Evolutionary conservation across 2,888 invertebrate genomes (phyloP), one percentile per base, ranked within the genome.

Genomic region (Pachliopta kotzebuea): DNA sequence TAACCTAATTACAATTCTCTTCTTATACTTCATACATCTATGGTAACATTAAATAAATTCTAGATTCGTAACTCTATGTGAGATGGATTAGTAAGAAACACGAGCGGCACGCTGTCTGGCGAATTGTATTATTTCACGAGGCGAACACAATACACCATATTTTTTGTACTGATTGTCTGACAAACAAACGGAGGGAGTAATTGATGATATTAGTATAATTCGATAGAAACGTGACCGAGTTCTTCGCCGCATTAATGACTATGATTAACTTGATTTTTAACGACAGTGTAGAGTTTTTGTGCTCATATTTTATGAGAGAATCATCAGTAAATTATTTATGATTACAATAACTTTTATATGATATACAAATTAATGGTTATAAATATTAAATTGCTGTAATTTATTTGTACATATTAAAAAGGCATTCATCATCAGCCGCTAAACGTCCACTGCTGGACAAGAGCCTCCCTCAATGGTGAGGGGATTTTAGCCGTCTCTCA

Each of bases 41-140:
- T n/a, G n/a, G n/a, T 37, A 45, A 7, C 18, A 45, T n/a, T 45
- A n/a, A 45, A 45, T n/a, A n/a, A 45, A 7, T 18, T n/a, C 45
- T 53, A 7, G 6, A 14, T 85, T 85, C 79, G 68, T 81, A 81
- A 74, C 78, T 87, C 76, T 65, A 45, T 63, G 83, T 74, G 53
- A 71, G 67, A 71, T 71, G 76, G 74, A 79, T 80, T 77, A 77
- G 73, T 71, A 75, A 75, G 76, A 75, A 81, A 80, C 76, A 75
- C 71, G 70, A 79, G 88, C 88, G 89, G 84, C 89, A 88, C 82
- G 88, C 90, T 83, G 90, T 90, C 90, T 89, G 79, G 76, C 75
- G 57, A 42, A 65, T 60, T 63, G 63, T 64, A 68, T 75, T 76
- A 79, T 76, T 77, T 72, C 70, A 67, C 66, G 63, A 31, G 60